Conservation (phyloP, 2,888 invertebrate genomes). For the Pachycephus smyrnensis region DNA sequence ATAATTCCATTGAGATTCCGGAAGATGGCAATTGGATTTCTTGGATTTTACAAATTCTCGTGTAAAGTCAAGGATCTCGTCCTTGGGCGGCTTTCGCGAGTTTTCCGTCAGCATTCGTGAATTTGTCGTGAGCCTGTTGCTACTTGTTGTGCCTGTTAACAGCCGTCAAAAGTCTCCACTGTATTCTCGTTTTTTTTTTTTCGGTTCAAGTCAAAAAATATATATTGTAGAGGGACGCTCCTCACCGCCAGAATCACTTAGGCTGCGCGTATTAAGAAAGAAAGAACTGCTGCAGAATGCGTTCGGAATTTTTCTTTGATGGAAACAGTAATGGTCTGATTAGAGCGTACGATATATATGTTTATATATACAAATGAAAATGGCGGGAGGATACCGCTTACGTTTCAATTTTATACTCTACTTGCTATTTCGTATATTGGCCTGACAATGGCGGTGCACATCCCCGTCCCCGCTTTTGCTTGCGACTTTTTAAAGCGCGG, state of each 20-base stretch:
- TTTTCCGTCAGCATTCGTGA: background rate
- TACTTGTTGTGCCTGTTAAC: background rate
- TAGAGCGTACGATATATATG: background rate
- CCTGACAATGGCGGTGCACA: background rate
- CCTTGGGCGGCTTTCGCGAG: background rate
- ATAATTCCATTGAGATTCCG: no score
- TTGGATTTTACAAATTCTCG: background rate
- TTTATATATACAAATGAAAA: background rate
- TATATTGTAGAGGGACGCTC: background rate
- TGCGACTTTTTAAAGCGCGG: background rate
- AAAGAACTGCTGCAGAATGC: background rate
- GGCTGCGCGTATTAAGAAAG: background rate
- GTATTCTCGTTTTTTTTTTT: background rate
- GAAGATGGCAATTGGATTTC: background rate
- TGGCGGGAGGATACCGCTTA: background rate
- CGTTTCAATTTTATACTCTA: background rate
- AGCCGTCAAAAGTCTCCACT: background rate
- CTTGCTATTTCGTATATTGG: background rate
- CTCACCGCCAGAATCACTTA: background rate
- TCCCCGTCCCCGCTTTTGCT: background rate
- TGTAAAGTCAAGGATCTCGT: background rate
- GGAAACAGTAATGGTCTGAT: background rate
- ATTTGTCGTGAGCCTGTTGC: background rate
- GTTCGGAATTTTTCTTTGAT: background rate
- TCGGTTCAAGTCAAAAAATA: background rate